Conservation (phyloP, 2,888 invertebrate genomes). For the Athrips mouffetella region DNA sequence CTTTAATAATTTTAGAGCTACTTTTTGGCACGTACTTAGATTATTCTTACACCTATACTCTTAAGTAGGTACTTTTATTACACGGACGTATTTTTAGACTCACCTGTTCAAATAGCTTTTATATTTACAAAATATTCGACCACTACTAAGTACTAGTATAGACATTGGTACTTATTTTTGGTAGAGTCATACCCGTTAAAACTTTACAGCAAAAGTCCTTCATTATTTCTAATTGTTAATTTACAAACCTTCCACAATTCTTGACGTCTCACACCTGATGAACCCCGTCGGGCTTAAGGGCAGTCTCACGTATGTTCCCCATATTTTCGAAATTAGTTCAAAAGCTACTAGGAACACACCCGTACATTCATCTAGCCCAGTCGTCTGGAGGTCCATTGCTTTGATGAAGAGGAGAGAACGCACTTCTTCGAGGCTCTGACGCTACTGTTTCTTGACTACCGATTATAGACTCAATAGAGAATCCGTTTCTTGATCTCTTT, state of each 20-base stretch:
- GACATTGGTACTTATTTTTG: conserved; percentile 1
- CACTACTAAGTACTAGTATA: no score
- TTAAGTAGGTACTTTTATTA: conserved; percentile 6
- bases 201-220: neutral
- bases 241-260: neutral
- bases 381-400: conserved; percentile 71
- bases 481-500: conserved; percentile 77
- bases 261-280: neutral
- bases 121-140: conserved; percentile 18
- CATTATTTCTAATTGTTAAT: neutral
- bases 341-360: conserved; percentile 51
- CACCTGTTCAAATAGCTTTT: no score
- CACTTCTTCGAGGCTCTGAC: conserved; percentile 67
- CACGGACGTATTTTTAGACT: conserved; percentile 17
- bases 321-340: conserved; percentile 4
- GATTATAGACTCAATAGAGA: conserved; percentile 81
- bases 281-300: conserved; percentile 31
- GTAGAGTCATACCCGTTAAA: neutral
- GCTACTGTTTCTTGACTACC: conserved; percentile 60
- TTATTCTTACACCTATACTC: no score
- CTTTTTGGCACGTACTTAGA: neutral
- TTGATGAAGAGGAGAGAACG: conserved; percentile 83
- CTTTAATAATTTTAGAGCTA: no score
- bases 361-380: conserved; percentile 82
- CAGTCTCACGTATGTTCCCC: conserved; percentile 16